These are phyloP conservation scores for Osmerus eperlanus DNA, from an alignment of 2,113 vertebrate species.

Conservation along the genomic window DNA sequence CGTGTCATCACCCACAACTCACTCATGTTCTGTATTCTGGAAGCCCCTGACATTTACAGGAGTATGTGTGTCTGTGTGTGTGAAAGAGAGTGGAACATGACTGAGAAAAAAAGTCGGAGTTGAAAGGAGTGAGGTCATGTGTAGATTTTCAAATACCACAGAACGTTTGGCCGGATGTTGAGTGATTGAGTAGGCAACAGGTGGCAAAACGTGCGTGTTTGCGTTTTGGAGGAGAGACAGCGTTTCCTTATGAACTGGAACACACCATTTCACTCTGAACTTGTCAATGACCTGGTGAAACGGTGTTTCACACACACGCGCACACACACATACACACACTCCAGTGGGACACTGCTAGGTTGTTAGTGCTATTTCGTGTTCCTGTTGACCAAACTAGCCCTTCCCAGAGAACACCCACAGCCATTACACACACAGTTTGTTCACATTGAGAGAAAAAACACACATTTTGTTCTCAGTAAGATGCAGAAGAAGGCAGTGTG, in stretches of 20 bases:
- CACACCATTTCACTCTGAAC: no score
- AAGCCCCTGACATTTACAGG: neutral
- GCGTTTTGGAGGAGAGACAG: no score
- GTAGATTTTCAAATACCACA: no score
- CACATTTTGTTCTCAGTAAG: neutral
- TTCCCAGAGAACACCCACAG: neutral
- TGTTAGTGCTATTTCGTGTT: conserved; percentile 3
- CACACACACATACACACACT: conserved; percentile 9
- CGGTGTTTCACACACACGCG: conserved; percentile 14
- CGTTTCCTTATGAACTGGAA: no score
- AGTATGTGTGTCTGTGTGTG: neutral
- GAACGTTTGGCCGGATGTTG: no score
- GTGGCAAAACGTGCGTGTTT: no score
- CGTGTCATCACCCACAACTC: neutral
- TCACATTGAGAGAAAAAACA: neutral
- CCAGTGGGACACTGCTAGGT: neutral
- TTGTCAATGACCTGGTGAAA: no score
- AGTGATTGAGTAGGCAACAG: no score
- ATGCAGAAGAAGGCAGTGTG: neutral
- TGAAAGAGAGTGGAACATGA: neutral
- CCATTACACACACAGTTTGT: neutral
- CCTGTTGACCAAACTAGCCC: neutral
- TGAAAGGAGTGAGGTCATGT: neutral
- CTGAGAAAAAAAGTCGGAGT: neutral
- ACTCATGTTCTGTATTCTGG: no score